Conservation (phyloP, 2,113 vertebrate genomes). For the Diphyllodes magnificus region DNA sequence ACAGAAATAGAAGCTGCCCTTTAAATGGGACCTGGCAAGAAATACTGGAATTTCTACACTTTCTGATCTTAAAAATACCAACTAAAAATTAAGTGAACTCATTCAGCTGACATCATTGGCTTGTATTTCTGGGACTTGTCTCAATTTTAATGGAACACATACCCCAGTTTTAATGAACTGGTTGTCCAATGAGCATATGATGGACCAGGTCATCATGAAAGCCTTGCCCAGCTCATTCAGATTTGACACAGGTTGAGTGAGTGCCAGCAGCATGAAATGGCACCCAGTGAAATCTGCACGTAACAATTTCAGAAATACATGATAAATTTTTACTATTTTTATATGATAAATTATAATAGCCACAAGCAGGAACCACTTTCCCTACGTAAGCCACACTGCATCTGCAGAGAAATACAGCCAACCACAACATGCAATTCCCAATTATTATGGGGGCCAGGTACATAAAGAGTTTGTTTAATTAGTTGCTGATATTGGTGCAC, state of each 20-base stretch:
- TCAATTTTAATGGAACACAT: slow-evolving; percentile 34
- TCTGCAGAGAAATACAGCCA: not conserved
- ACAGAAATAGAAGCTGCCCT: slow-evolving; percentile 30
- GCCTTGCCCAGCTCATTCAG: not conserved
- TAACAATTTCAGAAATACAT: not conserved
- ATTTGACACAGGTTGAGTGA: not conserved
- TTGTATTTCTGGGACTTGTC: slow-evolving; percentile 32
- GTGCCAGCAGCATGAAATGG: not conserved
- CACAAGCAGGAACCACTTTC: not conserved
- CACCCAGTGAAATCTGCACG: not conserved
- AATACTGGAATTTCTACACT: slow-evolving; percentile 49
- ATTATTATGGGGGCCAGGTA: not conserved
- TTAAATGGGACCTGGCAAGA: slow-evolving; percentile 39
- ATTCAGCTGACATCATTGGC: not conserved
- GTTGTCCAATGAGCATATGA: not conserved
- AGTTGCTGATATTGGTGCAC: not conserved
- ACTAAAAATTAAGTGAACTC: slow-evolving; percentile 37
- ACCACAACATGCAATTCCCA: not conserved
- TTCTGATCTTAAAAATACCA: slow-evolving; percentile 59
- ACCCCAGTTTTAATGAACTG: slow-evolving; percentile 16
- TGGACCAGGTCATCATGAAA: not conserved
- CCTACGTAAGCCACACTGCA: not conserved
- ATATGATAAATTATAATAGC: not conserved
- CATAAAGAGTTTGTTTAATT: not conserved
- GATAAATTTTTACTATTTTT: not conserved